phyloP scores from a whole-genome alignment of 2,888 invertebrate species.

The Ferrisia virgata region DNA sequence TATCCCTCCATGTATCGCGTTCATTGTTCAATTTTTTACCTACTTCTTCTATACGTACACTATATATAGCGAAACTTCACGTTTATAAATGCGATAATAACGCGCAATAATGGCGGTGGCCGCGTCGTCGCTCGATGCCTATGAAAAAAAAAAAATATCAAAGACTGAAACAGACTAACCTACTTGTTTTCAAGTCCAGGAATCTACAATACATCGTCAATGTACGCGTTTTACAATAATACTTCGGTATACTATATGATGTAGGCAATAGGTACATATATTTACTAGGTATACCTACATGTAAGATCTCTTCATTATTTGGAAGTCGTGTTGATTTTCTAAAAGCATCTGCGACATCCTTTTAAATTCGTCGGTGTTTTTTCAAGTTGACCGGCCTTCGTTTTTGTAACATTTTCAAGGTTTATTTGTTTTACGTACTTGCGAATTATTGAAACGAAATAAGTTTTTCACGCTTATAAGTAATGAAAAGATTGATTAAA shows the following conservation, averaged over 20 bases:
- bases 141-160: slow-evolving; percentile 12
- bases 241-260: too few relatives aligned
- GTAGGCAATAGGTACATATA: too few relatives aligned
- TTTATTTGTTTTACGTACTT: not conserved
- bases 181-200: slow-evolving; percentile 35
- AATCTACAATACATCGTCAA: not conserved
- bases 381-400: not conserved
- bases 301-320: not conserved
- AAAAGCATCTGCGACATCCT: not conserved
- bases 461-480: not conserved
- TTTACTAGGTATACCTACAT: not conserved
- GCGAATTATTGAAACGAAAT: not conserved
- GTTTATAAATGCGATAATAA: slow-evolving; percentile 17
- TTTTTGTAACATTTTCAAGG: not conserved
- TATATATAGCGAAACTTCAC: not conserved
- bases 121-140: too few relatives aligned
- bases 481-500: not conserved
- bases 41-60: not conserved
- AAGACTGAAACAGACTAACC: slow-evolving; percentile 27
- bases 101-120: slow-evolving; percentile 23
- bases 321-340: not conserved
- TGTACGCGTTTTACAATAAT: not conserved
- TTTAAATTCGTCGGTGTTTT: not conserved
- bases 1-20: slow-evolving; percentile 13
- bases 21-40: slow-evolving; percentile 37